Conservation (phyloP, 2,888 invertebrate species). For the Agonopterix subpropinquella region DNA sequence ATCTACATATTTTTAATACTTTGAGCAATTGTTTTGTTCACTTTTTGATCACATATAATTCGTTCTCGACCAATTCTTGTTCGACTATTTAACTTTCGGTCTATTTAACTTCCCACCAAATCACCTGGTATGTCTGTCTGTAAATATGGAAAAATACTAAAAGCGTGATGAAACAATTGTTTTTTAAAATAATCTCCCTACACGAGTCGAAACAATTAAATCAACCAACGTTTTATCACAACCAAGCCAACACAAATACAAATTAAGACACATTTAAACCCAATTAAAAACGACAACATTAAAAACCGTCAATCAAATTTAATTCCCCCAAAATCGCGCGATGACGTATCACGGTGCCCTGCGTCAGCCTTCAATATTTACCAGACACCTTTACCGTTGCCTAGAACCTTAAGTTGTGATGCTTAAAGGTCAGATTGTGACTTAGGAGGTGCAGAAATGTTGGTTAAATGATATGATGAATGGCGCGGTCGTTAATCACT, state of each 20-base stretch:
- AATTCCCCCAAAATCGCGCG: constrained; percentile 24
- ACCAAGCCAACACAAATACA: constrained; percentile 2
- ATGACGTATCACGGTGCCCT: not conserved
- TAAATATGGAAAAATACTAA: too few relatives aligned
- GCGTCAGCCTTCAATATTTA: not conserved
- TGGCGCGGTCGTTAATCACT: constrained; percentile 53
- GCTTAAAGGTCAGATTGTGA: not conserved
- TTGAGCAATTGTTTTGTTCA: too few relatives aligned
- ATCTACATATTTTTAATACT: too few relatives aligned
- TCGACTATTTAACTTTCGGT: too few relatives aligned
- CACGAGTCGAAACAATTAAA: too few relatives aligned
- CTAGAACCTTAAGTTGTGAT: not conserved
- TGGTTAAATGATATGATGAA: constrained; percentile 25
- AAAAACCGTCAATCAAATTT: constrained; percentile 35
- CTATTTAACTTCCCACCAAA: too few relatives aligned
- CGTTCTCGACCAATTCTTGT: too few relatives aligned
- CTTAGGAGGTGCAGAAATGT: not conserved
- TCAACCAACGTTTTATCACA: too few relatives aligned
- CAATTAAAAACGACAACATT: constrained; percentile 12
- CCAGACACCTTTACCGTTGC: not conserved
- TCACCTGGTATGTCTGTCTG: too few relatives aligned
- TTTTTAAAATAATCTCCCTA: too few relatives aligned
- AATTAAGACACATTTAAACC: constrained; percentile 14
- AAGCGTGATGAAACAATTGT: too few relatives aligned
- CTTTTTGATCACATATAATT: too few relatives aligned